These are phyloP conservation scores for Peromyscus nudipes DNA, from an alignment of 2,797 vertebrate species.

Conservation along the genomic window DNA sequence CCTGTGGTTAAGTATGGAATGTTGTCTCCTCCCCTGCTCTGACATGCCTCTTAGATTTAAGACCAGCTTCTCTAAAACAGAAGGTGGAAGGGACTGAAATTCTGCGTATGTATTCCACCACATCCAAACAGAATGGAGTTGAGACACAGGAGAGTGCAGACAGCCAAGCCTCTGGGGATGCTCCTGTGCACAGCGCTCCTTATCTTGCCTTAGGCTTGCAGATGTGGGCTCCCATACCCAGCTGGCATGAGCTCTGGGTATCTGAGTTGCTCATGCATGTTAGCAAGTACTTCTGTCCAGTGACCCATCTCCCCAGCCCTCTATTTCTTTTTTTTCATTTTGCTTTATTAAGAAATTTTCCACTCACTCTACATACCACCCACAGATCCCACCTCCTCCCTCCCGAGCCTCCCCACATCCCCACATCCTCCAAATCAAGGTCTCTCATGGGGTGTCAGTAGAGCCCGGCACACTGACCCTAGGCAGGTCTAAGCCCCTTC, in stretches of 20 bases:
- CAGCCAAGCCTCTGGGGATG: not conserved
- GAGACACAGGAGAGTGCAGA: not conserved
- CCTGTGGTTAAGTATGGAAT: not conserved
- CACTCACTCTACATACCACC: too few species aligned
- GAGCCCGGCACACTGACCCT: too few species aligned
- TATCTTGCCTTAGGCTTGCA: not conserved
- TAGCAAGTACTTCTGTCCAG: not conserved
- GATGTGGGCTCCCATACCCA: not conserved
- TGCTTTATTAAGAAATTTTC: too few species aligned
- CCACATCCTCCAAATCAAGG: too few species aligned
- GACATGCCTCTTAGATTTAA: slow-evolving; percentile 34
- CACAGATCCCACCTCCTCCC: too few species aligned
- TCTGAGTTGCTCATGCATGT: not conserved
- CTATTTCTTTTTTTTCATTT: not conserved
- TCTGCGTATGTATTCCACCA: not conserved
- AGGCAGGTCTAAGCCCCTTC: too few species aligned
- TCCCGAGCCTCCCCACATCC: too few species aligned
- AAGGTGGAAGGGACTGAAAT: not conserved
- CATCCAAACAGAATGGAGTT: not conserved
- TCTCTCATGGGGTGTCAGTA: too few species aligned
- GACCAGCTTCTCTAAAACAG: slow-evolving; percentile 32
- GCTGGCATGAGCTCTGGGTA: not conserved
- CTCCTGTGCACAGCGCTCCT: too few species aligned
- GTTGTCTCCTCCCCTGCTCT: not conserved
- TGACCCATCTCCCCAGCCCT: not conserved